These are phyloP conservation scores for Epinotia demarniana DNA, from an alignment of 2,888 invertebrate species.

Conservation along the genomic window DNA sequence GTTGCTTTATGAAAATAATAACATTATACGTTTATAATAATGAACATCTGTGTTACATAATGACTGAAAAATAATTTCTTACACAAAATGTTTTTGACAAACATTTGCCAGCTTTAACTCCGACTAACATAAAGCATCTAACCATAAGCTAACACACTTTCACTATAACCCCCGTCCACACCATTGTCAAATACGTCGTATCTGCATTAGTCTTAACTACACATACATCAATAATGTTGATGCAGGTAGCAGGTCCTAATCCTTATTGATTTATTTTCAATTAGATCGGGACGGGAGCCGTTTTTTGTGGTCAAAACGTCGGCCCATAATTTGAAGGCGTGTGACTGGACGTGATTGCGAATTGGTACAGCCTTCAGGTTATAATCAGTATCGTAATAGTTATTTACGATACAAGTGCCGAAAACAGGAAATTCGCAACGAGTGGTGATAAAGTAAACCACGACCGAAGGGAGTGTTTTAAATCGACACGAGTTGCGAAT, in stretches of 20 bases:
- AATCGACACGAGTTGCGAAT: too few species aligned
- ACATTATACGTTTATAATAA: too few species aligned
- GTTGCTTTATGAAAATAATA: too few species aligned
- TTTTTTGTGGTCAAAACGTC: constrained; percentile 36
- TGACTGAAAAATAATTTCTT: not conserved
- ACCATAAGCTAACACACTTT: constrained; percentile 11
- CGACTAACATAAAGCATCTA: constrained; percentile 22
- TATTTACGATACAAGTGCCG: too few species aligned
- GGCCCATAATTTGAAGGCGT: constrained; percentile 45
- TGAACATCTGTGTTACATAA: too few species aligned
- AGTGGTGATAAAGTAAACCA: too few species aligned
- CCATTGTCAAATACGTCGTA: not conserved
- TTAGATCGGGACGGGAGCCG: constrained; percentile 45
- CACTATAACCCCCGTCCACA: constrained; percentile 8
- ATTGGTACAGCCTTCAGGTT: constrained; percentile 31
- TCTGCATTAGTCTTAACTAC: not conserved
- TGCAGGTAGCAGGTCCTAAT: constrained; percentile 35
- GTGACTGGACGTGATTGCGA: constrained; percentile 44
- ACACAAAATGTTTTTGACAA: too few species aligned
- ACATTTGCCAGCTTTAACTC: not conserved
- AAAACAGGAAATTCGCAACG: too few species aligned
- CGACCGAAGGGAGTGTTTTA: too few species aligned
- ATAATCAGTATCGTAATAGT: not conserved
- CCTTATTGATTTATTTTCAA: constrained; percentile 51
- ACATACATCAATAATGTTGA: not conserved